These are phyloP conservation scores for Heteromormyrus szaboi DNA, from an alignment of 2,797 vertebrate genomes.

Conservation along the genomic window DNA sequence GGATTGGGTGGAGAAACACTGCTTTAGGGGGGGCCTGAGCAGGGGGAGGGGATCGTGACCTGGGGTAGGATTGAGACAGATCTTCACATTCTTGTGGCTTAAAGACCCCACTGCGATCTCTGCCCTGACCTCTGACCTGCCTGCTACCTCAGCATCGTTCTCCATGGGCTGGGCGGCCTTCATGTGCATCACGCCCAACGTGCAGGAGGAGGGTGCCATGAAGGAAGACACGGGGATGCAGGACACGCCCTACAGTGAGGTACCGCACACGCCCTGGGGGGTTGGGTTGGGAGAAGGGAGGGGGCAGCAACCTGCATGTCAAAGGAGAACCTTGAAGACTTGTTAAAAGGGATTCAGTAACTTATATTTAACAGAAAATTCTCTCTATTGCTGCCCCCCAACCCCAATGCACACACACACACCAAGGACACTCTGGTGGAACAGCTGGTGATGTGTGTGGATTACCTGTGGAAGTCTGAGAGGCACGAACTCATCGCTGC, in stretches of 20 bases:
- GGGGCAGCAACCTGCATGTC: neutral
- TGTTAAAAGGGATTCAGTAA: neutral
- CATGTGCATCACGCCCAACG: slow-evolving; percentile 89
- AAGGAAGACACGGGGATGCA: slow-evolving; percentile 96
- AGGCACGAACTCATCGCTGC: slow-evolving; percentile 91
- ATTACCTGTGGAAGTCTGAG: slow-evolving; percentile 97
- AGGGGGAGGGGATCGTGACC: neutral
- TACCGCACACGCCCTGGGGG: slow-evolving; percentile 32
- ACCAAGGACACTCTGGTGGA: slow-evolving; percentile 85
- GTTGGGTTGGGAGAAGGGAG: neutral
- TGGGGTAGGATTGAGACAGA: neutral
- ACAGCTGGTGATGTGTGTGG: slow-evolving; percentile 88
- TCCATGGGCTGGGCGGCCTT: slow-evolving; percentile 98
- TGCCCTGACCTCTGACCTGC: slow-evolving; percentile 24
- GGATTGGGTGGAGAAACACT: neutral
- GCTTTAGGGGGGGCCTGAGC: neutral
- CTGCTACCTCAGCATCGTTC: slow-evolving; percentile 73
- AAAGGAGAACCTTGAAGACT: neutral
- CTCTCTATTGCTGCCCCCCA: neutral
- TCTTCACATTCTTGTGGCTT: neutral
- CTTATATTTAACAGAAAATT: neutral
- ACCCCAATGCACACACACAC: neutral
- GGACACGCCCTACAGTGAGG: slow-evolving; percentile 95
- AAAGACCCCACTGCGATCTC: neutral
- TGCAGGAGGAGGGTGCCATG: slow-evolving; percentile 97